Conservation (phyloP, 2,888 invertebrate species). For the Leucophenga montana region DNA sequence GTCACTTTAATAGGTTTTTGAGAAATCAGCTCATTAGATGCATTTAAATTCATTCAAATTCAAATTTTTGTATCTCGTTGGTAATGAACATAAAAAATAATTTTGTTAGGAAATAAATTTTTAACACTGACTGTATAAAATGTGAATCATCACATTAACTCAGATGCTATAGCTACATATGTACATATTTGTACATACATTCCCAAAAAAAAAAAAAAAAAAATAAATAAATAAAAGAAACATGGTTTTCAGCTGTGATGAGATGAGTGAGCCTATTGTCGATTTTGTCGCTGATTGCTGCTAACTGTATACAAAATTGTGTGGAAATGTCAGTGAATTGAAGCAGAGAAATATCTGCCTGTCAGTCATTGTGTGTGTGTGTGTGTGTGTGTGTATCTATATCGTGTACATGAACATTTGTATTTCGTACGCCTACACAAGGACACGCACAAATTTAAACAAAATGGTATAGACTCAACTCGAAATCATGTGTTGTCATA, state of each 20-base stretch:
- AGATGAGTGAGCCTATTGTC: background rate
- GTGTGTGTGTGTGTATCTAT: background rate
- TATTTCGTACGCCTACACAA: background rate
- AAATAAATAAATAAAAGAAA: too few species aligned
- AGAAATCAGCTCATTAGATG: too few species aligned
- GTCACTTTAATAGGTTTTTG: too few species aligned
- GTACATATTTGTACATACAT: background rate
- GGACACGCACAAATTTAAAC: conserved; percentile 10
- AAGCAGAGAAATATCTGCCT: background rate
- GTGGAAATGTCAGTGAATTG: conserved; percentile 4
- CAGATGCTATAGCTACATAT: background rate
- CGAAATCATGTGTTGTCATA: conserved; percentile 6
- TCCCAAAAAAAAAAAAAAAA: too few species aligned
- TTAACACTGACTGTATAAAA: too few species aligned
- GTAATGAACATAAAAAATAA: too few species aligned
- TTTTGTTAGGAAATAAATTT: too few species aligned
- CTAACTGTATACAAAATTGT: conserved; percentile 11
- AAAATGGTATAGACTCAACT: conserved; percentile 1
- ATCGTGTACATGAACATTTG: background rate
- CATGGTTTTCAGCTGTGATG: background rate
- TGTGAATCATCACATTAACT: too few species aligned
- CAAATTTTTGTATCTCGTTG: too few species aligned
- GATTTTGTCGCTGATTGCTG: conserved; percentile 7
- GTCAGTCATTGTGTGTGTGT: background rate
- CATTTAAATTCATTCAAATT: too few species aligned